Percentiles rank a stretch among this genome's conserved stretches.
Conservation (phyloP, 2,797 vertebrate genomes). For the Delichon dasypus region DNA sequence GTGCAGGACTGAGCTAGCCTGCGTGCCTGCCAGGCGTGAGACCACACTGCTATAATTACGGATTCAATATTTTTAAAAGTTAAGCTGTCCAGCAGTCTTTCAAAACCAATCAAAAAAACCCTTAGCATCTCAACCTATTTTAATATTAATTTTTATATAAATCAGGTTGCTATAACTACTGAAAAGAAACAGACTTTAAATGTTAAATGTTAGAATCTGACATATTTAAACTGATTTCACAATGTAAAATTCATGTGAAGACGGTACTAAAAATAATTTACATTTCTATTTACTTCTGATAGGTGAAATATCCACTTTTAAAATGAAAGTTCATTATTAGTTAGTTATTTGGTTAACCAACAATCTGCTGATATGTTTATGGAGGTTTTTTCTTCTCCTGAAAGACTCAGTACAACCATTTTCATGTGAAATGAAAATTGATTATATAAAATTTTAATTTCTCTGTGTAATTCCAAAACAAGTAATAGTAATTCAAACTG, state of each 20-base stretch:
- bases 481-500: not conserved
- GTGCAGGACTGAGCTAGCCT: no score
- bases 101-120: not conserved
- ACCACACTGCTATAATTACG: no score
- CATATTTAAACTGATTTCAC: not conserved
- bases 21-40: no score
- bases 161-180: not conserved
- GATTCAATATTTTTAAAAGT: not conserved
- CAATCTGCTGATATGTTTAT: accelerated
- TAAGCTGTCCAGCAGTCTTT: not conserved
- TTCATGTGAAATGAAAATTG: not conserved
- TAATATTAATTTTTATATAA: not conserved
- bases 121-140: not conserved
- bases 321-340: not conserved
- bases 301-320: not conserved
- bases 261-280: not conserved
- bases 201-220: not conserved
- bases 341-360: not conserved
- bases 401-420: not conserved
- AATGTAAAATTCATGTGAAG: not conserved
- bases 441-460: not conserved
- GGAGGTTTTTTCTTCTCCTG: accelerated
- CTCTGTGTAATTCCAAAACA: not conserved
- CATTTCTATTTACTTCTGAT: not conserved
- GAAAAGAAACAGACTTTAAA: not conserved